These are phyloP conservation scores for Agonum fuliginosum DNA, from an alignment of 2,888 invertebrate genomes.

Conservation along the genomic window DNA sequence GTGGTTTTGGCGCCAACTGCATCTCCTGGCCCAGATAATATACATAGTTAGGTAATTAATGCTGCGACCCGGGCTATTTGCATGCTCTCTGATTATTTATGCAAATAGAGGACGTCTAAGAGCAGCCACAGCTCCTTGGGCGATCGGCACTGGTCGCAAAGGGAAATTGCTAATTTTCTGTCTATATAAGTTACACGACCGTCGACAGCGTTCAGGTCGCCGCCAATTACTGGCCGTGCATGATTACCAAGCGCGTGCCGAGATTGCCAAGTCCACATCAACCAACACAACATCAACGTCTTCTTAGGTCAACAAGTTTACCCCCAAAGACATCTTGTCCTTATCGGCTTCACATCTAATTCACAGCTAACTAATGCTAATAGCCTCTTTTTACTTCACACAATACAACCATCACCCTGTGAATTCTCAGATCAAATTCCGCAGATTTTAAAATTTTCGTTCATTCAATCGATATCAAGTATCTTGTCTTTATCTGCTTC, in stretches of 20 bases:
- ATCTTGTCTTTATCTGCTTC: too few species aligned
- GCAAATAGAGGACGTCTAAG: constrained; percentile 71
- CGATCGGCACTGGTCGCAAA: constrained; percentile 64
- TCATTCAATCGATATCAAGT: too few species aligned
- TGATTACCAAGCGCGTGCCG: constrained; percentile 65
- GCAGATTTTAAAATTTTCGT: too few species aligned
- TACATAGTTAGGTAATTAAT: constrained; percentile 72
- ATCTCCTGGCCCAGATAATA: constrained; percentile 68
- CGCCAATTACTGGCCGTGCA: constrained; percentile 67
- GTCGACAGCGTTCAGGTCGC: constrained; percentile 50
- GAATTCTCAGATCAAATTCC: too few species aligned
- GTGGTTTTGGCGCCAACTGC: constrained; percentile 68
- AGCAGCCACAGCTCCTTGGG: constrained; percentile 61
- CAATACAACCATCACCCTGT: too few species aligned
- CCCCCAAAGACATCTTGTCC: constrained; percentile 13
- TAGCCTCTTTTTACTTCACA: not conserved
- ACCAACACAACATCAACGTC: constrained; percentile 7
- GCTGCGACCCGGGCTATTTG: constrained; percentile 72
- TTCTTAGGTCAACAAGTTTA: constrained; percentile 24
- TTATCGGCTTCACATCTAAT: not conserved
- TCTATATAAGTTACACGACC: constrained; percentile 63
- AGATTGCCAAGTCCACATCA: constrained; percentile 59
- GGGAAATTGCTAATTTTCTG: constrained; percentile 72
- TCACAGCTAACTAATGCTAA: constrained; percentile 6
- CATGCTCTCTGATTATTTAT: constrained; percentile 73